These are phyloP conservation scores for Cyprinus carpio DNA, from an alignment of 2,113 vertebrate species.

Conservation along the genomic window DNA sequence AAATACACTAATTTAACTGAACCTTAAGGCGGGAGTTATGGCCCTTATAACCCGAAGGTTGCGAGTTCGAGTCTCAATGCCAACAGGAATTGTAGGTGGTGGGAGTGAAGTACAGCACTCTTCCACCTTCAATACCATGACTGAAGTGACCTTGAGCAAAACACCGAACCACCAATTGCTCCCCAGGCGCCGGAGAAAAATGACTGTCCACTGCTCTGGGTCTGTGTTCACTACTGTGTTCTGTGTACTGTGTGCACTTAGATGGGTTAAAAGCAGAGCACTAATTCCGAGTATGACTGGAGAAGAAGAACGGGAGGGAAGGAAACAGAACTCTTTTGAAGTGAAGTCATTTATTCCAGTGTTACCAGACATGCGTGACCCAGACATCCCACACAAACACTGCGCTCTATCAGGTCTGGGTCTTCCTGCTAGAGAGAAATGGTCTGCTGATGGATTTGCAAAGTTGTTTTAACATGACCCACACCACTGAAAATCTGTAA, in stretches of 20 bases:
- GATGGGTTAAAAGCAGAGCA: too few species aligned
- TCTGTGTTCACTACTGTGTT: too few species aligned
- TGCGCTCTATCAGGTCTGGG: conserved; percentile 33
- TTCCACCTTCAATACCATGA: too few species aligned
- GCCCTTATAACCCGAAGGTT: too few species aligned
- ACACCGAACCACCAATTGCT: too few species aligned
- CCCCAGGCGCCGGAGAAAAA: neutral
- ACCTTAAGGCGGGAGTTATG: too few species aligned
- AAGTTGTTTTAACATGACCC: conserved; percentile 34
- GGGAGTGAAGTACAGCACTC: neutral
- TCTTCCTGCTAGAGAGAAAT: conserved; percentile 3
- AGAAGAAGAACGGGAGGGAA: neutral
- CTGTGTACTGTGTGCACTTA: too few species aligned
- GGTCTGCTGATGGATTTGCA: conserved; percentile 26
- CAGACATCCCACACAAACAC: conserved; percentile 65
- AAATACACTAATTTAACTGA: neutral
- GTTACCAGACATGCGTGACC: conserved; percentile 63
- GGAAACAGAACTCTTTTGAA: conserved; percentile 51
- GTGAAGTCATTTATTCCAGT: conserved; percentile 77
- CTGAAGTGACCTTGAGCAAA: too few species aligned
- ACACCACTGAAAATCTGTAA: neutral
- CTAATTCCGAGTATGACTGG: neutral
- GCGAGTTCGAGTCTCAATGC: too few species aligned
- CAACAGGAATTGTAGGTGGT: too few species aligned
- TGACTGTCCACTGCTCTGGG: neutral